phyloP scores from a whole-genome alignment of 2,888 invertebrate species.

The Tinea trinotella region DNA sequence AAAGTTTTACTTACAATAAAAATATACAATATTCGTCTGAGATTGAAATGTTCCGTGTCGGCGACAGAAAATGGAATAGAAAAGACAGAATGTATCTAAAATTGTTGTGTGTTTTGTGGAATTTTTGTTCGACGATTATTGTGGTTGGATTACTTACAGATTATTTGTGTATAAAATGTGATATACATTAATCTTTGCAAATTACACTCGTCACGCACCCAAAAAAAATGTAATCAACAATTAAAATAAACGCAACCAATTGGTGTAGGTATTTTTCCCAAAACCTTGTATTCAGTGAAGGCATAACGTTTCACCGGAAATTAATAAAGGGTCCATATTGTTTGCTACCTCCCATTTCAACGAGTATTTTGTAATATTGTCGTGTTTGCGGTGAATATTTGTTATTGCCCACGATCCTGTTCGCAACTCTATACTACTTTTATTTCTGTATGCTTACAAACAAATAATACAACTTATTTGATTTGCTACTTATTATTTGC shows the following conservation, averaged over 20 bases:
- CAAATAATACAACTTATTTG: neutral
- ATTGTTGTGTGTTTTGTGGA: neutral
- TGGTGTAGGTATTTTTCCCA: neutral
- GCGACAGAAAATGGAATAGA: neutral
- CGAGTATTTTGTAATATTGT: constrained; percentile 14
- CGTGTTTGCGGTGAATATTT: constrained; percentile 18
- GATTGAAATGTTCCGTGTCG: neutral
- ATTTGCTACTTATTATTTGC: constrained; percentile 3
- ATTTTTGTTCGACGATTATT: neutral
- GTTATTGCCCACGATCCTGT: neutral
- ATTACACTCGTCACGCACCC: constrained; percentile 10
- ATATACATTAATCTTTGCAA: constrained; percentile 10
- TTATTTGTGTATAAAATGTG: constrained; percentile 5
- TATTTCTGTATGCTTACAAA: neutral
- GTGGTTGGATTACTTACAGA: neutral
- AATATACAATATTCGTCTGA: neutral
- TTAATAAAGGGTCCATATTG: constrained; percentile 20
- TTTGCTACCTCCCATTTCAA: constrained; percentile 15
- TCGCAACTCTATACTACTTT: neutral
- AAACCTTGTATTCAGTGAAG: constrained; percentile 1
- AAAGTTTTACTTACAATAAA: constrained; percentile 12
- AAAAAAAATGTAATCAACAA: constrained; percentile 14
- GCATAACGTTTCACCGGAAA: constrained; percentile 8
- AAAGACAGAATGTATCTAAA: neutral
- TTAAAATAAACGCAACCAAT: constrained; percentile 12